Evolutionary conservation across 1,140 invertebrate genomes (phyloP).

Genomic region (Ips nitidus): DNA sequence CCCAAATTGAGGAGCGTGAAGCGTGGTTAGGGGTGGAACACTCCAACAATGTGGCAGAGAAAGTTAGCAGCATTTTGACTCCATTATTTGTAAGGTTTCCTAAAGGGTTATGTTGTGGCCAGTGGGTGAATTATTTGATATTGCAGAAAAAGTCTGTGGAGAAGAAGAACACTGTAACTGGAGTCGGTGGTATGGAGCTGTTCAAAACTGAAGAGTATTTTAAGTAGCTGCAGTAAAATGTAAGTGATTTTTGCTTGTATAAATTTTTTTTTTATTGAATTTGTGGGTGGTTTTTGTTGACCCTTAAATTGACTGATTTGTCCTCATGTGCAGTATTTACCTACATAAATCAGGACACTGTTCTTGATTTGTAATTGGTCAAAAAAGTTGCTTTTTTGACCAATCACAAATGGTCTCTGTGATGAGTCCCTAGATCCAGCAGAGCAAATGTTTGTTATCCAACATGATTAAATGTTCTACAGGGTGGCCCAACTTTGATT

Average conservation of each 20-base stretch:
- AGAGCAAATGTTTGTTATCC: too few species aligned
- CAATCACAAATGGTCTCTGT: too few species aligned
- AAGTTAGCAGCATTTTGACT: conserved; percentile 46
- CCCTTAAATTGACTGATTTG: too few species aligned
- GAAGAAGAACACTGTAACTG: conserved; percentile 12
- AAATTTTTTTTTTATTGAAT: neutral
- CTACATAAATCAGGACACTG: too few species aligned
- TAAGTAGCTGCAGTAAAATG: conserved; percentile 9
- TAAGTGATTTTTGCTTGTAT: neutral
- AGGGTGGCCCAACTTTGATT: too few species aligned
- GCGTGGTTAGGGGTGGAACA: conserved; percentile 44
- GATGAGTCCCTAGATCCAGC: too few species aligned
- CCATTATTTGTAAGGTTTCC: conserved; percentile 49
- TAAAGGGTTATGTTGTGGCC: neutral
- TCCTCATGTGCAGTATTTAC: too few species aligned
- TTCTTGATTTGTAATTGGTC: too few species aligned
- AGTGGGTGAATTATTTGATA: conserved; percentile 13
- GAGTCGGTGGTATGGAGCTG: conserved; percentile 12
- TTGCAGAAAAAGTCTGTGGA: conserved; percentile 35
- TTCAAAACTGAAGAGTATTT: conserved; percentile 42
- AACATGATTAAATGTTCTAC: too few species aligned
- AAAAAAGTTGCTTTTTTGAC: too few species aligned
- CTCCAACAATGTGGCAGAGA: conserved; percentile 39
- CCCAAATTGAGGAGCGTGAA: conserved; percentile 47
- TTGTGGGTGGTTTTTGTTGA: neutral